Evolutionary conservation across 1,140 invertebrate genomes (phyloP).

Genomic region (Aphidius ervi): DNA sequence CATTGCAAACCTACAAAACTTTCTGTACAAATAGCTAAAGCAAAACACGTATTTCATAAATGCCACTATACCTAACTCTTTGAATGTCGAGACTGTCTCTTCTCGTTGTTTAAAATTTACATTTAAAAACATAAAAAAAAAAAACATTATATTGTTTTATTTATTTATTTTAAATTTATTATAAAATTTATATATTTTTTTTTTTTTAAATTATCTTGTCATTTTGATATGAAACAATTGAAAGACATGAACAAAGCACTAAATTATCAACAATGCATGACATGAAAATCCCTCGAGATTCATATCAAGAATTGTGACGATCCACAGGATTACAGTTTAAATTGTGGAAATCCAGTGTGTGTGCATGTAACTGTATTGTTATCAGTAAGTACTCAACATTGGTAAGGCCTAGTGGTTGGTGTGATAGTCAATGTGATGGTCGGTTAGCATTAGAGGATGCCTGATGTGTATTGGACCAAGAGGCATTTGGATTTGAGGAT

Average conservation of each 20-base stretch:
- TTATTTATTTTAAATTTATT: no score
- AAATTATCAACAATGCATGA: no score
- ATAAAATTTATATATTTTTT: no score
- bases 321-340: conserved; percentile 11
- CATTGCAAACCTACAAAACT: background rate
- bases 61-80: conserved; percentile 20
- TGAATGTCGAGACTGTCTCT: background rate
- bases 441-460: conserved; percentile 3
- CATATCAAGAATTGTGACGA: background rate
- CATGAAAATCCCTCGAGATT: no score
- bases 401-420: background rate
- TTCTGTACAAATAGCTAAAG: conserved; percentile 31
- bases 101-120: background rate
- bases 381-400: background rate
- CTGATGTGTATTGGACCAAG: conserved; percentile 3
- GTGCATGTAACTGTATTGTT: conserved; percentile 14
- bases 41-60: conserved; percentile 44
- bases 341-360: conserved; percentile 26
- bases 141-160: no score
- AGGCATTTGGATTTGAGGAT: conserved; percentile 2
- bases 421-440: background rate
- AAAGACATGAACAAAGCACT: no score
- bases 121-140: no score
- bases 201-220: no score
- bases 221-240: no score